Conservation (phyloP, 2,888 invertebrate genomes). For the Orthosia incerta region DNA sequence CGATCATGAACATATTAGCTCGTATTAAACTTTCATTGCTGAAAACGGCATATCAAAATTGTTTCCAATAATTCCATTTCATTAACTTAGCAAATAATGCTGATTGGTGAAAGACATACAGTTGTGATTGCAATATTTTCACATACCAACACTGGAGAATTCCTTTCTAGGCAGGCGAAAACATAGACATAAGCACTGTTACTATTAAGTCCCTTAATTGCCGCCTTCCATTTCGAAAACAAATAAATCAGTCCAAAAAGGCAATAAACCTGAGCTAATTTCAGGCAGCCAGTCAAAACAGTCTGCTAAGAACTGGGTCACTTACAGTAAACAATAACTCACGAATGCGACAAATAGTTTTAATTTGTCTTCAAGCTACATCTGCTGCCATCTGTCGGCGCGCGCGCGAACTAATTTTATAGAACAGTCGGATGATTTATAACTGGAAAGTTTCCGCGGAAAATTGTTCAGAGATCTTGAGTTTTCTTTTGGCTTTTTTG, state of each 20-base stretch:
- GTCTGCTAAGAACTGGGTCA: conserved; percentile 56
- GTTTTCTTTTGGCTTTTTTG: not conserved
- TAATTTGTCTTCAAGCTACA: conserved; percentile 55
- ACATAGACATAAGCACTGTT: not conserved
- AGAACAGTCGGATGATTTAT: conserved; percentile 47
- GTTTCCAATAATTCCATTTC: not conserved
- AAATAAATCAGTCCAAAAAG: conserved; percentile 39
- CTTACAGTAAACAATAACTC: conserved; percentile 60
- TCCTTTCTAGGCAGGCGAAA: not conserved
- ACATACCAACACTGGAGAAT: too few relatives aligned
- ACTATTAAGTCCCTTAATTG: not conserved
- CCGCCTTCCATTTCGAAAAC: not conserved
- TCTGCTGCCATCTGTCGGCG: conserved; percentile 67
- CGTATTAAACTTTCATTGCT: not conserved
- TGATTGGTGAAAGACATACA: not conserved
- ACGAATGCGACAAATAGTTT: conserved; percentile 59
- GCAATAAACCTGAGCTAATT: conserved; percentile 45
- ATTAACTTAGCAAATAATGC: not conserved
- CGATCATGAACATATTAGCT: too few relatives aligned
- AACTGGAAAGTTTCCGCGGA: conserved; percentile 23
- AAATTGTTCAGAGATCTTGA: conserved; percentile 8
- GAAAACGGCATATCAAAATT: too few relatives aligned
- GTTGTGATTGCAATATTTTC: not conserved
- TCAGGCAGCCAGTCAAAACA: conserved; percentile 63
- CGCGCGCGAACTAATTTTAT: conserved; percentile 58